These are phyloP conservation scores for Serinus canaria DNA, from an alignment of 2,113 vertebrate genomes.

Conservation along the genomic window DNA sequence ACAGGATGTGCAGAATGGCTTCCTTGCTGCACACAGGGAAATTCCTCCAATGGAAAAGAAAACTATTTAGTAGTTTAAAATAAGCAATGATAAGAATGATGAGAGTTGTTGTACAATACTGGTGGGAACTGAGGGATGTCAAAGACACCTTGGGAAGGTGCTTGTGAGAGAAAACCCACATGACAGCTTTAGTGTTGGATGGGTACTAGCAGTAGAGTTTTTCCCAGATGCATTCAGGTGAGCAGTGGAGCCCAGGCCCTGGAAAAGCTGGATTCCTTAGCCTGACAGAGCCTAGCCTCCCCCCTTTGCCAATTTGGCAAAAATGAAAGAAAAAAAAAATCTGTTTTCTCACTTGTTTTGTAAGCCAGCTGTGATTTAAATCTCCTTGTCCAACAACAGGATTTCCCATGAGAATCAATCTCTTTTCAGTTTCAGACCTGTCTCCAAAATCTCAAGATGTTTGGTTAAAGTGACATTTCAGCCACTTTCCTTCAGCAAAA, in stretches of 20 bases:
- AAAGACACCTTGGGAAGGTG: not conserved
- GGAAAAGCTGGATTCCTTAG: not conserved
- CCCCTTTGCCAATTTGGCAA: rapidly evolving
- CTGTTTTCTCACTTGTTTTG: not conserved
- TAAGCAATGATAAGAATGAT: not conserved
- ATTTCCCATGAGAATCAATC: not conserved
- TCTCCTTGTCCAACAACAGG: not conserved
- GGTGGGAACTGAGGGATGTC: not conserved
- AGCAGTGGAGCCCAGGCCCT: not conserved
- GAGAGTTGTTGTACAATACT: not conserved
- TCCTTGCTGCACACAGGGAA: not conserved
- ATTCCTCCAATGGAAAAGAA: not conserved
- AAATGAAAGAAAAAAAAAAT: not conserved
- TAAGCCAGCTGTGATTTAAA: constrained; percentile 1
- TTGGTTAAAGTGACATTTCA: constrained; percentile 21
- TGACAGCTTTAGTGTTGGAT: not conserved
- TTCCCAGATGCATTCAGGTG: not conserved
- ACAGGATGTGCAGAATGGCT: not conserved
- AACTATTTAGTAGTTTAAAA: not conserved
- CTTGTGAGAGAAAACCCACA: not conserved
- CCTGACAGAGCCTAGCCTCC: not conserved
- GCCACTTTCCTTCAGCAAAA: constrained; percentile 36
- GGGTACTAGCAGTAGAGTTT: not conserved
- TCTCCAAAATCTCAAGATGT: constrained; percentile 12
- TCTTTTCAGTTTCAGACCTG: constrained; percentile 3